A percentile compares a stretch with the other conserved stretches of the same genome.
Evolutionary conservation across 2,113 vertebrate species (phyloP).

Genomic region (Felis catus): DNA sequence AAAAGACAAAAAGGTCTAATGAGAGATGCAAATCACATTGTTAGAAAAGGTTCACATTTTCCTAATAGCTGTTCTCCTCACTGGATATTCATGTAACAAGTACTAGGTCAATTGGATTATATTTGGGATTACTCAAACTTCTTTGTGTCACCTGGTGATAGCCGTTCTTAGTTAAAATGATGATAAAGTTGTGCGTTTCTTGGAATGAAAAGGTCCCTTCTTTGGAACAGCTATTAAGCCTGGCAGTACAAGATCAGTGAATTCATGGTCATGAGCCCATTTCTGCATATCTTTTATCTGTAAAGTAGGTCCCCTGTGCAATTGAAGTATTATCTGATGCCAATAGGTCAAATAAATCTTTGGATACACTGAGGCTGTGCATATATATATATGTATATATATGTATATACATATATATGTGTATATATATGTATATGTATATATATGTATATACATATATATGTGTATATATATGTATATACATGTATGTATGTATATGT

Average conservation of each 20-base stretch:
- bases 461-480: too few species aligned
- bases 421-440: too few species aligned
- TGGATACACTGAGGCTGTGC: not conserved
- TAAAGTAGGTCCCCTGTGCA: rapidly evolving
- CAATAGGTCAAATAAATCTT: not conserved
- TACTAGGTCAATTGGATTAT: not conserved
- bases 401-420: too few species aligned
- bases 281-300: too few species aligned
- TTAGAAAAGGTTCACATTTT: not conserved
- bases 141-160: not conserved
- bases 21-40: not conserved
- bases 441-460: too few species aligned
- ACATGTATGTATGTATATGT: not conserved
- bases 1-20: not conserved
- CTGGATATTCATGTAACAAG: not conserved
- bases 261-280: not conserved
- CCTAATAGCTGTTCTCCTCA: not conserved
- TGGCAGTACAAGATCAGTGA: not conserved
- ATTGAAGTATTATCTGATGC: not conserved
- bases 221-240: not conserved
- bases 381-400: too few species aligned
- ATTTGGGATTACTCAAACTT: not conserved
- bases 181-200: not conserved
- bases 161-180: not conserved
- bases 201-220: not conserved